These are phyloP conservation scores for Crossaster papposus DNA, from an alignment of 53 echinoderm and acorn worm species.

Conservation along the genomic window DNA sequence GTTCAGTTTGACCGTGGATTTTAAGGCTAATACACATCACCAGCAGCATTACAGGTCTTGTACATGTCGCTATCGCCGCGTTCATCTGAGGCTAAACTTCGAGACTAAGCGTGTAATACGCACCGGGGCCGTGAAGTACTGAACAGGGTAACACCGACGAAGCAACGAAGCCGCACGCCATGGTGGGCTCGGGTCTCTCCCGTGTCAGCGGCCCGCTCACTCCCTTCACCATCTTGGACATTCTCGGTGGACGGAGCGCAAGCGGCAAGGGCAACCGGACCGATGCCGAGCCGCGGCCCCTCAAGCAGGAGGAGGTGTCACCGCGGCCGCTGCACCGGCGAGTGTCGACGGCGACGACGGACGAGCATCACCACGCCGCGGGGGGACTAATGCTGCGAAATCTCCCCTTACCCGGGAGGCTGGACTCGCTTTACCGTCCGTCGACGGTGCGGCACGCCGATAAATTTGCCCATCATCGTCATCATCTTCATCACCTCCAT, in stretches of 20 bases:
- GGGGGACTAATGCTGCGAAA: background rate
- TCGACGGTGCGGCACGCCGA: constrained; percentile 37
- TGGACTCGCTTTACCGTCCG: constrained; percentile 17
- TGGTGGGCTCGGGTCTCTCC: constrained; percentile 37
- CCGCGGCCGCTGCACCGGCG: constrained; percentile 16
- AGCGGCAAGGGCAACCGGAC: background rate
- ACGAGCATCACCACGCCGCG: constrained; percentile 1
- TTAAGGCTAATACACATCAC: background rate
- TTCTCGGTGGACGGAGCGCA: constrained; percentile 61
- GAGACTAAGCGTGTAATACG: background rate
- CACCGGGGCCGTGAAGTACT: background rate
- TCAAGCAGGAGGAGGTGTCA: background rate
- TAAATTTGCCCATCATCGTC: constrained; percentile 21
- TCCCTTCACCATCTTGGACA: constrained; percentile 82
- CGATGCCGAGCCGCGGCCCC: constrained; percentile 6
- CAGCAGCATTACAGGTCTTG: background rate
- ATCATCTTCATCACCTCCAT: constrained; percentile 15
- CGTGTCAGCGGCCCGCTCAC: constrained; percentile 62
- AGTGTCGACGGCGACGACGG: background rate
- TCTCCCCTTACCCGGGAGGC: constrained; percentile 6
- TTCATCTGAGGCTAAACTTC: background rate
- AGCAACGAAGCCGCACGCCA: background rate
- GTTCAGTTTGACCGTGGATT: background rate
- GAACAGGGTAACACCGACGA: background rate
- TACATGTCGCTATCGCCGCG: background rate